Percentiles rank a stretch among this genome's conserved stretches.
These are phyloP conservation scores for Callorhinus ursinus DNA, from an alignment of 2,113 vertebrate genomes.

Conservation along the genomic window DNA sequence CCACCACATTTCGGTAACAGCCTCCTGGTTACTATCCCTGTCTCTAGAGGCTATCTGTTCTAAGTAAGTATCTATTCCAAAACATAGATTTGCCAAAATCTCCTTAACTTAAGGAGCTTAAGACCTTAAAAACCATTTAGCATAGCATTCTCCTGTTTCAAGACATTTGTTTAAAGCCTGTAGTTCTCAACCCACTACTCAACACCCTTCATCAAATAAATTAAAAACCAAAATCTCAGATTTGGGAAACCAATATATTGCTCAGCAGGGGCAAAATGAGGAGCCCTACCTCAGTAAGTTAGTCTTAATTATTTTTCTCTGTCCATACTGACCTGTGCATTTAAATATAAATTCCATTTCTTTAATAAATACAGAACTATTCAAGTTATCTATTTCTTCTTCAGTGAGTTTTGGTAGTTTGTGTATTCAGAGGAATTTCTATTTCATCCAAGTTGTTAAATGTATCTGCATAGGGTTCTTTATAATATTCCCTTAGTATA, in stretches of 20 bases:
- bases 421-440: not conserved
- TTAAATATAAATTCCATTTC: not conserved
- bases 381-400: not conserved
- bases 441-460: not conserved
- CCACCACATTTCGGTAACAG: not conserved
- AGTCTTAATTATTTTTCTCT: not conserved
- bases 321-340: not conserved
- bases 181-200: not conserved
- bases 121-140: not conserved
- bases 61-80: not conserved
- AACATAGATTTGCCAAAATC: not conserved
- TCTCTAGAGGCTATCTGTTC: not conserved
- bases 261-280: not conserved
- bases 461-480: not conserved
- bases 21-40: not conserved
- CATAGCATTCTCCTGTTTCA: constrained; percentile 7
- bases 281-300: too few species aligned
- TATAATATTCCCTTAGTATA: not conserved
- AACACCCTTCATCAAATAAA: not conserved
- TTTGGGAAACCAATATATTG: not conserved
- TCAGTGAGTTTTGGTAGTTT: not conserved
- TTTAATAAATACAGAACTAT: not conserved
- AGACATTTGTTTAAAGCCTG: not conserved
- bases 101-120: not conserved
- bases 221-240: not conserved